phyloP scores from a whole-genome alignment of 2,797 vertebrate genomes.

The Anabas testudineus region DNA sequence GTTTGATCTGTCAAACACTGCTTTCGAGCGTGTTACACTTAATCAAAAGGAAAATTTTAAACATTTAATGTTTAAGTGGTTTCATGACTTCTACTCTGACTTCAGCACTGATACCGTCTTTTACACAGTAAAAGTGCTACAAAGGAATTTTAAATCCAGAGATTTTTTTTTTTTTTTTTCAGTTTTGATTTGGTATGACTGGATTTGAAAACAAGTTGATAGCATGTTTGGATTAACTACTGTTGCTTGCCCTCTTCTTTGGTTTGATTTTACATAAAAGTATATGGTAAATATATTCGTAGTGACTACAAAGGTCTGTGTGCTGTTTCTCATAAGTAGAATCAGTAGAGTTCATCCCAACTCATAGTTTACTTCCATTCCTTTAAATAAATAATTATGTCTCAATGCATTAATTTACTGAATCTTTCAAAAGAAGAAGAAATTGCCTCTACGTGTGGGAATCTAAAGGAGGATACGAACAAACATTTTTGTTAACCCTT shows the following conservation, averaged over 20 bases:
- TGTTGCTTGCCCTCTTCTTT: conserved; percentile 8
- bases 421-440: conserved; percentile 20
- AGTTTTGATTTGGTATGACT: not conserved
- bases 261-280: conserved; percentile 34
- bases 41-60: conserved; percentile 48
- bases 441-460: conserved; percentile 24
- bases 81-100: conserved; percentile 54
- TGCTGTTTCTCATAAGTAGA: conserved; percentile 15
- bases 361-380: conserved; percentile 49
- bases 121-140: conserved; percentile 26
- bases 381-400: conserved; percentile 59
- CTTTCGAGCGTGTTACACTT: conserved; percentile 68
- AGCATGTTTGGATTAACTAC: conserved; percentile 28
- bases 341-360: conserved; percentile 25
- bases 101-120: conserved; percentile 35
- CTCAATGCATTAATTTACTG: conserved; percentile 46
- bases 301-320: not conserved
- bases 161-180: not conserved
- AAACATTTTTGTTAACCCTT: conserved; percentile 13
- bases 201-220: conserved; percentile 13
- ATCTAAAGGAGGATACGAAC: conserved; percentile 4
- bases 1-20: conserved; percentile 70
- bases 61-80: conserved; percentile 49
- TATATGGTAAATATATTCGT: conserved; percentile 16
- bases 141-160: conserved; percentile 19